Percentiles rank a stretch among this genome's conserved stretches.
Conservation (phyloP, 2,888 invertebrate species). For the Diaperis boleti region DNA sequence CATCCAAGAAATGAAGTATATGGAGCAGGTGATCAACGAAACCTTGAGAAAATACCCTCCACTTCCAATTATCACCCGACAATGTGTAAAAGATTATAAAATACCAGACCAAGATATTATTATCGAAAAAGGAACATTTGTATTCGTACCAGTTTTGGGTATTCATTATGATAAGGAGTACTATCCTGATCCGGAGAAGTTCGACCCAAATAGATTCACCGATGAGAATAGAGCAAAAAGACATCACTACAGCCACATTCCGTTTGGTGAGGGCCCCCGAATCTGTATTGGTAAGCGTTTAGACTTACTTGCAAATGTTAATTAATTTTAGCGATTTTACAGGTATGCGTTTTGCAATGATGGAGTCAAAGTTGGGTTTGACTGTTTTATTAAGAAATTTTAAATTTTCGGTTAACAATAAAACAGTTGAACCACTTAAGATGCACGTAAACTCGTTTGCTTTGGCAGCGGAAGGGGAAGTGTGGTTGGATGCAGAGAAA, state of each 20-base stretch:
- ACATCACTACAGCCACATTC: constrained; percentile 54
- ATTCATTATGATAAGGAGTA: constrained; percentile 47
- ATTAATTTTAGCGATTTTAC: too few species aligned
- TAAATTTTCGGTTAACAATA: constrained; percentile 21
- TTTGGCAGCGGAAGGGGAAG: constrained; percentile 15
- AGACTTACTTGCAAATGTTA: too few species aligned
- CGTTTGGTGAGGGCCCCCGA: constrained; percentile 59
- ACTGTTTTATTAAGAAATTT: constrained; percentile 24
- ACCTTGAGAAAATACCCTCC: constrained; percentile 58
- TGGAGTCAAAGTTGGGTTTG: constrained; percentile 46
- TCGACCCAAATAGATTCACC: constrained; percentile 63
- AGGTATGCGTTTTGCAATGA: constrained; percentile 33
- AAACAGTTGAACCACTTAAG: constrained; percentile 16
- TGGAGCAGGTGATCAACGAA: constrained; percentile 47
- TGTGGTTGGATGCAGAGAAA: constrained; percentile 35
- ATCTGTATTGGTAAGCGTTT: constrained; percentile 41
- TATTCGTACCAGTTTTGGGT: constrained; percentile 46
- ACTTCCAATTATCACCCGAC: constrained; percentile 46
- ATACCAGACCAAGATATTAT: constrained; percentile 55
- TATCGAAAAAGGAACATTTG: constrained; percentile 58
- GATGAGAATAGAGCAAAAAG: constrained; percentile 55
- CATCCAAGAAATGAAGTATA: constrained; percentile 47
- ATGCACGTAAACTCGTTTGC: neutral
- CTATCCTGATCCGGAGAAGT: constrained; percentile 52
- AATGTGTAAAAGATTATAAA: constrained; percentile 49